phyloP scores from a whole-genome alignment of 2,113 vertebrate species.

The Oostethus manadensis region DNA sequence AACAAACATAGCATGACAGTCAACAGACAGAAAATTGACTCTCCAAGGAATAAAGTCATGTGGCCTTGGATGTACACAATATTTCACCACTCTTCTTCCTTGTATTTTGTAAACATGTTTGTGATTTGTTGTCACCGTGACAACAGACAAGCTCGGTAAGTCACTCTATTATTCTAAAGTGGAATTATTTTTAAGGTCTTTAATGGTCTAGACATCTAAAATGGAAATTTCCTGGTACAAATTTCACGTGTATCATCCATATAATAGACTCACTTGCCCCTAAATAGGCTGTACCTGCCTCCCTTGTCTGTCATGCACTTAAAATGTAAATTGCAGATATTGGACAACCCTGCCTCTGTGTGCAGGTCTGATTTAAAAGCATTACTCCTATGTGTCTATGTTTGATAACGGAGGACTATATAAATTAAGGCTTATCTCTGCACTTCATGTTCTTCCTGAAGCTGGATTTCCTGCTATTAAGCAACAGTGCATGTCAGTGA shows the following conservation, averaged over 20 bases:
- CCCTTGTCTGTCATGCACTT: background rate
- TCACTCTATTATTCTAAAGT: background rate
- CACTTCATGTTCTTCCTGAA: background rate
- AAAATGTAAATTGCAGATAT: background rate
- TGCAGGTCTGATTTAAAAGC: background rate
- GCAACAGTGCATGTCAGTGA: background rate
- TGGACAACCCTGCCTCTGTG: too few species aligned
- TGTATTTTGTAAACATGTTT: too few species aligned
- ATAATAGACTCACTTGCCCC: background rate
- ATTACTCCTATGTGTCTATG: background rate
- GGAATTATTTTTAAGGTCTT: background rate
- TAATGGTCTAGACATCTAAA: background rate
- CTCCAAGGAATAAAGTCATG: too few species aligned
- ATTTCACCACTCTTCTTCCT: too few species aligned
- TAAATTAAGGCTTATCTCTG: background rate
- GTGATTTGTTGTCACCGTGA: too few species aligned
- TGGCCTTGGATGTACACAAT: too few species aligned
- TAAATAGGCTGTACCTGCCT: background rate
- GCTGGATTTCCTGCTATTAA: background rate
- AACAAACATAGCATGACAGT: too few species aligned
- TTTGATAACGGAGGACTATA: background rate
- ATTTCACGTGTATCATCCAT: background rate
- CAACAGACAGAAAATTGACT: too few species aligned
- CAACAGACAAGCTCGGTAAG: too few species aligned
- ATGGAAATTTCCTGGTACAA: background rate